A percentile compares a stretch with the other conserved stretches of the same genome.
Conservation (phyloP, 2,888 invertebrate species). For the Pollenia angustigena region DNA sequence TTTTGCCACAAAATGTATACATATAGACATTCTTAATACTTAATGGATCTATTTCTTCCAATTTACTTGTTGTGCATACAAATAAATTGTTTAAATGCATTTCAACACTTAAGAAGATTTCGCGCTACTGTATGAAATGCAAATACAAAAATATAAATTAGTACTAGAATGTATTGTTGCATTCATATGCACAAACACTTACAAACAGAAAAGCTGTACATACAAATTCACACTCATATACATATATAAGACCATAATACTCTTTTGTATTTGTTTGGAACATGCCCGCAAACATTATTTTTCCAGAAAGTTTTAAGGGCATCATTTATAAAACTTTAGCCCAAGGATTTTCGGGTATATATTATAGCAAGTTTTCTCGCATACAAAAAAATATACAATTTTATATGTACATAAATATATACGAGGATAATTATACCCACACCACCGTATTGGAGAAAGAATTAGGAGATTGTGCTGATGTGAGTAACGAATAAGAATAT, state of each 20-base stretch:
- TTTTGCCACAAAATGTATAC: no score
- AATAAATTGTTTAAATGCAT: slow-evolving; percentile 9
- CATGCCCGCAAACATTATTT: slow-evolving; percentile 6
- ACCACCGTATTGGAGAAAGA: no score
- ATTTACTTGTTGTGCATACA: no score
- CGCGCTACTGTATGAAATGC: slow-evolving; percentile 9
- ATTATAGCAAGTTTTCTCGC: not conserved
- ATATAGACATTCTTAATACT: no score
- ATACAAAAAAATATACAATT: not conserved
- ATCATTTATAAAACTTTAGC: slow-evolving; percentile 46
- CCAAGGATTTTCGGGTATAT: slow-evolving; percentile 11
- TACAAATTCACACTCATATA: not conserved
- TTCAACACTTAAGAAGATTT: slow-evolving; percentile 27
- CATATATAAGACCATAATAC: not conserved
- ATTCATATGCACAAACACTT: not conserved
- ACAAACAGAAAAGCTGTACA: not conserved
- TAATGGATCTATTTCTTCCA: no score
- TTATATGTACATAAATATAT: not conserved
- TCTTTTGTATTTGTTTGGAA: not conserved
- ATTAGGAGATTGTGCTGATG: no score
- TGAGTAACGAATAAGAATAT: no score
- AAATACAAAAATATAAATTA: slow-evolving; percentile 16
- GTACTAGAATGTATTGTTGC: slow-evolving; percentile 12
- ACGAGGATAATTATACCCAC: not conserved
- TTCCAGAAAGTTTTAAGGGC: slow-evolving; percentile 32